Conservation (phyloP, 1,140 invertebrate species). For the Calephelis nemesis region DNA sequence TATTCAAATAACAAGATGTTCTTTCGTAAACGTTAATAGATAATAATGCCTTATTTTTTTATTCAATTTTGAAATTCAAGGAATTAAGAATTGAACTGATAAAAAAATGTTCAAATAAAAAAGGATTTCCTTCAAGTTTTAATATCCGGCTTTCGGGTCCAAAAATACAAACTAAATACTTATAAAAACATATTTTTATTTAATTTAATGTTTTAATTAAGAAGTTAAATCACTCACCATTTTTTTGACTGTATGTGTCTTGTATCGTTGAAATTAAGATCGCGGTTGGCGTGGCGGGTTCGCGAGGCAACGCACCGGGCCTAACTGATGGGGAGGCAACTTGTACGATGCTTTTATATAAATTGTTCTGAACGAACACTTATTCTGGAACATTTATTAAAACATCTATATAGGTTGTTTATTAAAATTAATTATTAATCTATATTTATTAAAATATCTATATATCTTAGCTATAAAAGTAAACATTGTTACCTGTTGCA, state of each 20-base stretch:
- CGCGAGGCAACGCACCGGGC: conserved; percentile 70
- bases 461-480: background rate
- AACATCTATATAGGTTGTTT: background rate
- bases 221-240: conserved; percentile 51
- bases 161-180: background rate
- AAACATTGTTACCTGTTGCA: too few relatives aligned
- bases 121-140: too few relatives aligned
- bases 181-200: too few relatives aligned
- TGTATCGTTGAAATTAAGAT: conserved; percentile 25
- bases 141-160: too few relatives aligned
- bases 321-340: conserved; percentile 50
- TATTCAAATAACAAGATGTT: too few relatives aligned
- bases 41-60: too few relatives aligned
- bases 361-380: conserved; percentile 18
- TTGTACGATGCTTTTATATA: conserved; percentile 40
- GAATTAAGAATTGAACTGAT: too few relatives aligned
- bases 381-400: conserved; percentile 42
- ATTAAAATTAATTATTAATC: too few relatives aligned
- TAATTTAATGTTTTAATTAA: too few relatives aligned
- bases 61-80: too few relatives aligned
- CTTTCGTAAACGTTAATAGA: too few relatives aligned
- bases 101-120: too few relatives aligned
- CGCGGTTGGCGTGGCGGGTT: conserved; percentile 54
- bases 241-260: conserved; percentile 28
- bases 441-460: background rate